Evolutionary conservation across 2,888 invertebrate genomes (phyloP).

Genomic region (Scaptomyza parva): DNA sequence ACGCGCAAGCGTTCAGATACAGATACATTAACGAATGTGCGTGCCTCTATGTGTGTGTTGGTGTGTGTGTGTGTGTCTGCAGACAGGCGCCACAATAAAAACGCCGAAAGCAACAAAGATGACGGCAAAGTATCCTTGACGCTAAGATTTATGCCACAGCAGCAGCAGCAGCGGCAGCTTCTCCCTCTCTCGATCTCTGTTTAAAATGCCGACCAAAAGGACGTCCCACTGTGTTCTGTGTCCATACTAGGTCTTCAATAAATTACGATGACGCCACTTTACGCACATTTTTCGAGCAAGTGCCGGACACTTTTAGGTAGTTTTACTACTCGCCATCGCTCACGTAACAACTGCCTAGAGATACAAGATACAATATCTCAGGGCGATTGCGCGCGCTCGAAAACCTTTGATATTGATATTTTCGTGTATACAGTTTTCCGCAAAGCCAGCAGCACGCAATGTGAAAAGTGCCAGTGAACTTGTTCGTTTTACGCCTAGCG

Average conservation of each 20-base stretch:
- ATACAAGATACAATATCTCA: constrained; percentile 66
- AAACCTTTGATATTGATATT: constrained; percentile 72
- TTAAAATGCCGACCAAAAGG: constrained; percentile 65
- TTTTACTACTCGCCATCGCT: constrained; percentile 26
- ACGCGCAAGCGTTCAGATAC: constrained; percentile 56
- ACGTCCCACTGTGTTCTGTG: constrained; percentile 73
- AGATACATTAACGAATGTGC: constrained; percentile 25
- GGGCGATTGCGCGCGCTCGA: constrained; percentile 67
- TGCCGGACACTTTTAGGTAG: constrained; percentile 80
- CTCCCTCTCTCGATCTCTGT: constrained; percentile 17
- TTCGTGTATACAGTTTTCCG: constrained; percentile 5
- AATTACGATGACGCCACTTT: constrained; percentile 81
- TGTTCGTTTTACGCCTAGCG: constrained; percentile 73
- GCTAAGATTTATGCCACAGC: constrained; percentile 77
- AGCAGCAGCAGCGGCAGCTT: constrained; percentile 22
- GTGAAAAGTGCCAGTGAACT: constrained; percentile 72
- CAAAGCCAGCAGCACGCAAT: constrained; percentile 57
- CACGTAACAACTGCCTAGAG: constrained; percentile 34
- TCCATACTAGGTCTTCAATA: constrained; percentile 76
- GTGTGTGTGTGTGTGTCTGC: constrained; percentile 48
- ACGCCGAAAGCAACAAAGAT: constrained; percentile 73
- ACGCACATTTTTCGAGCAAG: constrained; percentile 79
- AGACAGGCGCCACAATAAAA: constrained; percentile 80
- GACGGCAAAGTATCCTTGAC: constrained; percentile 81
- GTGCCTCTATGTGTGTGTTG: constrained; percentile 11